Evolutionary conservation across 2,797 vertebrate species (phyloP), one percentile per base, ranked within the genome.

Genomic region (Ceyx erithaca): DNA sequence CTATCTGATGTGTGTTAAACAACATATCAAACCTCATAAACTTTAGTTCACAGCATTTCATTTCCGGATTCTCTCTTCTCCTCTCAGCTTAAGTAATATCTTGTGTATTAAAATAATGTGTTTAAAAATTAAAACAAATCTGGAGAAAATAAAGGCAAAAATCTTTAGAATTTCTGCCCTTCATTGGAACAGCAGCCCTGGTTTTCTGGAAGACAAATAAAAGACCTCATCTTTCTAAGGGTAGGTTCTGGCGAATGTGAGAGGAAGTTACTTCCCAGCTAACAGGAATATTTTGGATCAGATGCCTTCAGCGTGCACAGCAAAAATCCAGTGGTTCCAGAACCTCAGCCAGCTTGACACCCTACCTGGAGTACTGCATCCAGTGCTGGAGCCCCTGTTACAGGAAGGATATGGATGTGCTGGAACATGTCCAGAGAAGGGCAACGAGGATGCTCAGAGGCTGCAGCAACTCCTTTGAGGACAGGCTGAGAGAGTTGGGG

Each of bases 11-110:
- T 95, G 92, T 95, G 94, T 92, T 95, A 95, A 92, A 95, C 88
- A 96, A 94, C 90, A 91, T 87, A 97, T 95, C 91, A 93, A 96
- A 89, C 52, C 92, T 95, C 93, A 95, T 93, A 95, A 96, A 95
- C 84, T 87, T 92, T 84, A 91, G 84, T 94, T 96, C 90, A 64
- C 54, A 81, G 82, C 59, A 81, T 92, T 93, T 96, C 88, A 96
- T 96, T 96, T 96, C 94, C 86, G 72, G 89, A 88, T 89, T 92
- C 91, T 86, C 82, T 92, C 78, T 52, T 80, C 78, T 86, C 61
- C 77, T 89, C 55, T 90, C 78, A 90, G 81, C 40, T 80, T 76
- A 63, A 91, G 67, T 58, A 95, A 95, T 90, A 90, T 33, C 82
- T 85, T 64, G 20, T 83, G 75, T 70, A 94, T 87, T 91, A 79